Conservation (phyloP, 2,797 vertebrate species). For the Adelosebastes latens region DNA sequence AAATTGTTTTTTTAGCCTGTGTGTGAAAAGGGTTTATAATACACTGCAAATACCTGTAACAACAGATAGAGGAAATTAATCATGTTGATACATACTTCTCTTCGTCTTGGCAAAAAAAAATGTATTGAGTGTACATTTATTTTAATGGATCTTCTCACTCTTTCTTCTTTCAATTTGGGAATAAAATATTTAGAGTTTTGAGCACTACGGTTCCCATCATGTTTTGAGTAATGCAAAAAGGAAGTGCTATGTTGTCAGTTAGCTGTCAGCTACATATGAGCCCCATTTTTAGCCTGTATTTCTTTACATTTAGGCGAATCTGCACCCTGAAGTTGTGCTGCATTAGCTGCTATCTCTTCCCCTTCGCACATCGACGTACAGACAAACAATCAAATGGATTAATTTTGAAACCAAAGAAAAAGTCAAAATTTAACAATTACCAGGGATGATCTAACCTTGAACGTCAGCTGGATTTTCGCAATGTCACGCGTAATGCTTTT, state of each 20-base stretch:
- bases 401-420: background rate
- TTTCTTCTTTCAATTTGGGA: background rate
- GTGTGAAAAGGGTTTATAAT: background rate
- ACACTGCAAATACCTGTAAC: background rate
- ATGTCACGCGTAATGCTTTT: too few relatives aligned
- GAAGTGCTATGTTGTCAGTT: background rate
- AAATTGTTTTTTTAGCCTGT: background rate
- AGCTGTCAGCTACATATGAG: background rate
- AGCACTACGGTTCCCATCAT: background rate
- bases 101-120: background rate
- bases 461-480: too few relatives aligned
- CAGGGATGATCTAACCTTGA: too few relatives aligned
- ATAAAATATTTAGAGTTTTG: background rate
- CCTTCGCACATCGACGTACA: background rate
- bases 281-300: background rate
- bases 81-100: background rate
- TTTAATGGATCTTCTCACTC: background rate
- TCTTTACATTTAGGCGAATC: background rate
- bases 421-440: background rate
- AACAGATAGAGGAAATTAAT: background rate
- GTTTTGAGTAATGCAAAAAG: background rate
- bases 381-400: background rate
- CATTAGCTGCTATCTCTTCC: background rate
- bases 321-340: background rate
- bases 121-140: background rate